These are phyloP conservation scores for Hiodon alosoides DNA, from an alignment of 2,113 vertebrate species.

Conservation along the genomic window DNA sequence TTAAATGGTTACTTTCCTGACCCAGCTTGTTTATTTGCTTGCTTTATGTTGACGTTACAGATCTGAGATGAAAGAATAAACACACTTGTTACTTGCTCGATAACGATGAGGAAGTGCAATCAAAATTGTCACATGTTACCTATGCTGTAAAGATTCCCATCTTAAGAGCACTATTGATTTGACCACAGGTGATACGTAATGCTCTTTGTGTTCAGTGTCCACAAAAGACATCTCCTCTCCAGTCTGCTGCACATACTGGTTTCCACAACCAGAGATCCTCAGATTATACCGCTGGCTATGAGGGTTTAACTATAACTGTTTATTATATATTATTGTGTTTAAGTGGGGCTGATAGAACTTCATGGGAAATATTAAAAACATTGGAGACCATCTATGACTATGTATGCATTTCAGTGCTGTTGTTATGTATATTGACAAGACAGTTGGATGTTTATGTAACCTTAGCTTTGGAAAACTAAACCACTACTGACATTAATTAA, in stretches of 20 bases:
- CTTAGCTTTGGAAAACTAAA: conserved; percentile 9
- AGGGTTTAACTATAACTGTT: conserved; percentile 61
- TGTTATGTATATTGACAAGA: conserved; percentile 12
- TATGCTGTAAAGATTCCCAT: too few species aligned
- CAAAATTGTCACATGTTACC: too few species aligned
- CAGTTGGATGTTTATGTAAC: not conserved
- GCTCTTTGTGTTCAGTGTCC: conserved; percentile 7
- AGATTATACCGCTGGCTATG: conserved; percentile 68
- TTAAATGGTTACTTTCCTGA: not conserved
- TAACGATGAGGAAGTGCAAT: not conserved
- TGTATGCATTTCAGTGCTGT: conserved; percentile 9
- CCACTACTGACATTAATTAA: not conserved
- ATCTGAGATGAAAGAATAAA: too few species aligned
- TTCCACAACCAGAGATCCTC: conserved; percentile 75
- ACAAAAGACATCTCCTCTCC: conserved; percentile 53
- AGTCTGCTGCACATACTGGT: conserved; percentile 62
- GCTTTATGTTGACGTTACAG: too few species aligned
- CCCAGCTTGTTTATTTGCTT: not conserved
- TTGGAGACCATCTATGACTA: conserved; percentile 32
- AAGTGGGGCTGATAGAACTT: conserved; percentile 19
- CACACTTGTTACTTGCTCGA: not conserved
- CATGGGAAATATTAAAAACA: conserved; percentile 31
- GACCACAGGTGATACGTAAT: not conserved
- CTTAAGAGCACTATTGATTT: not conserved
- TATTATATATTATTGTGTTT: conserved; percentile 24